phyloP scores from a whole-genome alignment of 2,888 invertebrate species.

The Calameuta idolon region DNA sequence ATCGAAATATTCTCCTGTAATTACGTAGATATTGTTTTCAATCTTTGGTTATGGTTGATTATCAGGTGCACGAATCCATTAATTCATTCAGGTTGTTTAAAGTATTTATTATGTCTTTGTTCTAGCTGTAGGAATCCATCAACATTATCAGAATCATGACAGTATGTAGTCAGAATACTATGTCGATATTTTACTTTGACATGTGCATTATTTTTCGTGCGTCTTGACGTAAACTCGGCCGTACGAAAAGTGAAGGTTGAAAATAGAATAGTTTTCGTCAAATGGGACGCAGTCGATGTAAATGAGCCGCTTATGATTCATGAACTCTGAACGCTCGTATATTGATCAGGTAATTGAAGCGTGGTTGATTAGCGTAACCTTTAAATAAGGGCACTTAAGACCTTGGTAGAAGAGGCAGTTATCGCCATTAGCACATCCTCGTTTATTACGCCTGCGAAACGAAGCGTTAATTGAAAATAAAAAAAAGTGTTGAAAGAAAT shows the following conservation, averaged over 20 bases:
- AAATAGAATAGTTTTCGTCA: not conserved
- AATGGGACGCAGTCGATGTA: not conserved
- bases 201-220: not conserved
- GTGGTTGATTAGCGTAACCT: conserved; percentile 19
- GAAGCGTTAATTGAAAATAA: not conserved
- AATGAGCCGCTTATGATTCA: not conserved
- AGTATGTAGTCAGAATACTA: not conserved
- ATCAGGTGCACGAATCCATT: not conserved
- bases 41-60: not conserved
- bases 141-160: not conserved
- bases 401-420: conserved; percentile 21
- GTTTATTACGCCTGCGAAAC: not conserved
- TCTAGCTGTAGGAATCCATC: not conserved
- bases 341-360: conserved; percentile 24
- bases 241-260: not conserved
- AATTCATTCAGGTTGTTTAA: too few species aligned
- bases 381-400: conserved; percentile 21
- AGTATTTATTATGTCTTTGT: not conserved
- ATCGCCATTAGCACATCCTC: not conserved
- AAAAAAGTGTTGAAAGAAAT: not conserved
- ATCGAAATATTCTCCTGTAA: not conserved
- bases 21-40: not conserved
- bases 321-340: conserved; percentile 2
- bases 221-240: not conserved
- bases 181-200: not conserved